phyloP scores from a whole-genome alignment of 2,113 vertebrate genomes.

The Neoarius graeffei region DNA sequence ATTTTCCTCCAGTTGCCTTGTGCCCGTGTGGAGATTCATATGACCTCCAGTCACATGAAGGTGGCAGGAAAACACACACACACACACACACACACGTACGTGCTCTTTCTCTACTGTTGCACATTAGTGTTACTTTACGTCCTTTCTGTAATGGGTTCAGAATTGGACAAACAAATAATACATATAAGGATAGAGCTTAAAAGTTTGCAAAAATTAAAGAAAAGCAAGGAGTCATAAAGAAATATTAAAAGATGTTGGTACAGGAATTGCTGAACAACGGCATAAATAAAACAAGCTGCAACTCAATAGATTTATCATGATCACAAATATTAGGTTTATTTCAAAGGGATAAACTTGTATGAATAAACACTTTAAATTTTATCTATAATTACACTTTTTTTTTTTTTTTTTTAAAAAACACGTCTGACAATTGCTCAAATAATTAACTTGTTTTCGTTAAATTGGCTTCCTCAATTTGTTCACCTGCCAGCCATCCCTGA shows the following conservation, averaged over 20 bases:
- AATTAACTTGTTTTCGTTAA: neutral
- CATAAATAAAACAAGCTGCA: neutral
- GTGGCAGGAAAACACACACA: neutral
- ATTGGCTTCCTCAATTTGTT: neutral
- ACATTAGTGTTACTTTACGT: neutral
- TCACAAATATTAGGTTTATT: neutral
- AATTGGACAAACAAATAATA: neutral
- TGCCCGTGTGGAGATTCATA: conserved; percentile 28
- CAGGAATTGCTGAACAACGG: neutral
- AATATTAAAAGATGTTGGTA: neutral
- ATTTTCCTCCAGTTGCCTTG: conserved; percentile 23
- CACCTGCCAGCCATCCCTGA: too few relatives aligned
- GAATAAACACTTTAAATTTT: neutral
- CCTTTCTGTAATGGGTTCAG: neutral
- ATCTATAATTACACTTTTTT: too few relatives aligned
- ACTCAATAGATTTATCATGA: neutral
- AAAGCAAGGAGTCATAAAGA: neutral
- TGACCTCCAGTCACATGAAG: conserved; percentile 62
- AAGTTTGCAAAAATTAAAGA: neutral
- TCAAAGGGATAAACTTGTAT: neutral
- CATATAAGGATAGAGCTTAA: neutral
- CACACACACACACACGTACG: neutral
- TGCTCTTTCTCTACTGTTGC: neutral
- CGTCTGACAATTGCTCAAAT: neutral
- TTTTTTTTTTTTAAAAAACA: neutral